phyloP scores from a whole-genome alignment of 2,113 vertebrate species.

The Xenopus laevis region DNA sequence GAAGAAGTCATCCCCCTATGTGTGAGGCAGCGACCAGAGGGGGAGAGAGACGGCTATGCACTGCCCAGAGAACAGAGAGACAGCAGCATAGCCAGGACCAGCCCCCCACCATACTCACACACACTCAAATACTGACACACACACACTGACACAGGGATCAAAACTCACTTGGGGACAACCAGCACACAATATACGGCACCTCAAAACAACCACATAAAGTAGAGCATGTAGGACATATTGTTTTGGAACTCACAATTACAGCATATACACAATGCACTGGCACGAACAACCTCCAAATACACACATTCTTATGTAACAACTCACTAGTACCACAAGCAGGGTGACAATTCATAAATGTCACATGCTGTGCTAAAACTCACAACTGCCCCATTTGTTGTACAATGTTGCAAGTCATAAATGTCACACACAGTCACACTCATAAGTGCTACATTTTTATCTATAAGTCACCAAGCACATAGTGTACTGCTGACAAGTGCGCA shows the following conservation, averaged over 20 bases:
- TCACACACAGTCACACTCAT: no score
- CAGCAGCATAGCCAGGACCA: conserved; percentile 27
- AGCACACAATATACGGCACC: no score
- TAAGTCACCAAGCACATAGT: no score
- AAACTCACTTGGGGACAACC: neutral
- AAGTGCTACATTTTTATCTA: no score
- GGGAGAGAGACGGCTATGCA: conserved; percentile 41
- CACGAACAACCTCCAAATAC: no score
- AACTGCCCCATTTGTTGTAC: neutral
- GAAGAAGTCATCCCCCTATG: conserved; percentile 43
- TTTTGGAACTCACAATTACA: neutral
- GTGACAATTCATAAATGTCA: no score
- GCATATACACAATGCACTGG: neutral
- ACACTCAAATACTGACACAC: conserved; percentile 7
- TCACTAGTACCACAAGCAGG: no score
- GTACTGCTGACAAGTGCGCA: no score
- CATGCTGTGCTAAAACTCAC: neutral
- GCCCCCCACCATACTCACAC: conserved; percentile 15
- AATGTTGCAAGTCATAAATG: no score
- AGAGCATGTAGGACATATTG: neutral
- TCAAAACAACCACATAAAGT: no score
- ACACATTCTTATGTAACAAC: no score
- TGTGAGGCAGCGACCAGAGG: conserved; percentile 31
- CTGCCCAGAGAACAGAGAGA: conserved; percentile 45
- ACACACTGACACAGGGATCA: conserved; percentile 8